Evolutionary conservation across 2,113 vertebrate genomes (phyloP), one percentile per base, ranked within the genome.

Genomic region (Fregata magnificens): DNA sequence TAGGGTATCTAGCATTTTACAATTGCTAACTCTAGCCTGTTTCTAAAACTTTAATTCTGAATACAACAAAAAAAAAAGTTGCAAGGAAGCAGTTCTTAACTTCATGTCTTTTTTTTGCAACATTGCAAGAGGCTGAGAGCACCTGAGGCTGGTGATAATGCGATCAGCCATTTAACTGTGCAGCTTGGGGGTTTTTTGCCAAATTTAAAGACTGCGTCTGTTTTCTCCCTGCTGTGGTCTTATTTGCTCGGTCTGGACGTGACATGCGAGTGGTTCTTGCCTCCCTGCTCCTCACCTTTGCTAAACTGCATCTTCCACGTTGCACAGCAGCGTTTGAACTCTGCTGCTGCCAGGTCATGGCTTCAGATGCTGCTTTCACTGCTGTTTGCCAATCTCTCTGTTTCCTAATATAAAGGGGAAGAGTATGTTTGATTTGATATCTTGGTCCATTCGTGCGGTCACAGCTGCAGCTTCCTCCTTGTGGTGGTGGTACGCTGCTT

Each of bases 171-270:
- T 58, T 63, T 25, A 29, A 12, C 31, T 44, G 11, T 22, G n/a
- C 29, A 8, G n/a, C 50, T 81, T n/a, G 32, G 4, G 31, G 6
- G 4, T 0, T 2, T 11, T 22, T 55, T 34, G 19, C 80, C 42
- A 47, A 9, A 44, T 63, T 22, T 36, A 13, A 40, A 62, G 36
- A 10, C 38, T 29, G 0, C 10, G 15, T 25, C 66, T 47, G 4
- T 50, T 90, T 86, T 32, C 72, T 83, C 10, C 61, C 36, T 61
- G 45, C 66, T 18, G 14, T 36, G 49, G 2, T 50, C 38, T 20
- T 0, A 0, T 74, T 56, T 62, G 20, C 36, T 85, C 1, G 0
- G 8, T 28, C 34, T 25, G 21, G 24, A 13, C 2, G 12, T 53
- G 84, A 50, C 5, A 3, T 6, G 9, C 0, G 1, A 45, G 67